Conservation (phyloP, 2,113 vertebrate genomes). For the Sapayoa aenigma region DNA sequence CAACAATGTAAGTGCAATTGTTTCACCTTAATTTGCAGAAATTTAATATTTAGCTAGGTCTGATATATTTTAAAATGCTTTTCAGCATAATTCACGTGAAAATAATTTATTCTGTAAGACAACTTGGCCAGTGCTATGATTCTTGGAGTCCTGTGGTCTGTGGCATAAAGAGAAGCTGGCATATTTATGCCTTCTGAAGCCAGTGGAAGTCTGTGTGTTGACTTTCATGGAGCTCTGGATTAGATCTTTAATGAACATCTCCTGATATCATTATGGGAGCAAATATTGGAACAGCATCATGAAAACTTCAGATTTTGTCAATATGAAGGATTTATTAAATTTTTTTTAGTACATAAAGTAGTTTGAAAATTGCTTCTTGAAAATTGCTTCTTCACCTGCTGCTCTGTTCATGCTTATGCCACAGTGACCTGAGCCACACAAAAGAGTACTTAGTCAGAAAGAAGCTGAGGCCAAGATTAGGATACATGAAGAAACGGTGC, state of each 20-base stretch:
- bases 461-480: neutral
- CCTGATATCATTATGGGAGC: conserved; percentile 53
- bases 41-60: neutral
- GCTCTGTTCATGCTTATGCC: conserved; percentile 1
- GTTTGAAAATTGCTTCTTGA: conserved; percentile 45
- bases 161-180: neutral
- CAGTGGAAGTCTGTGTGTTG: conserved; percentile 18
- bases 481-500: neutral
- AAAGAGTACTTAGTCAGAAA: neutral
- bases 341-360: conserved; percentile 19
- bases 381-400: conserved; percentile 48
- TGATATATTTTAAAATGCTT: neutral
- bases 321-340: conserved; percentile 29
- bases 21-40: neutral
- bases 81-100: neutral
- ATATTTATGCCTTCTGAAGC: neutral
- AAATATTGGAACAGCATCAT: conserved; percentile 58
- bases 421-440: conserved; percentile 25
- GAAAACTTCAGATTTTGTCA: conserved; percentile 26
- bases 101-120: neutral
- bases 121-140: neutral
- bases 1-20: neutral
- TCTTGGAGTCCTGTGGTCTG: neutral
- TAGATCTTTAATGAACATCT: conserved; percentile 65
- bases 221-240: conserved; percentile 38